Base-by-base conservation (phyloP, 2,113 vertebrate species). In the Ailurus styani region DNA sequence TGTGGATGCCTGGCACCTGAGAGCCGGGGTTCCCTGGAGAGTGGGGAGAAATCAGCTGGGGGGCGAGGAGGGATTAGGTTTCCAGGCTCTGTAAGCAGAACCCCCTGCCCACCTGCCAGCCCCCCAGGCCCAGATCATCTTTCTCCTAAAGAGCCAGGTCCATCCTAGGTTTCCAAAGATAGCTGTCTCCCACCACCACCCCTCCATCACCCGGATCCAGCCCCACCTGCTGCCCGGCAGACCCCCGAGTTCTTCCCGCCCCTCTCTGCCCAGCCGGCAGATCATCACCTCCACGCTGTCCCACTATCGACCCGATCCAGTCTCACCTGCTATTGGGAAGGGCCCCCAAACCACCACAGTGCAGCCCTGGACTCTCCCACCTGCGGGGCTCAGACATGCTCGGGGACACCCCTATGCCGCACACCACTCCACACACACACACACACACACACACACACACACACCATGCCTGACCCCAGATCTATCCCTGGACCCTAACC, bases 111-210 rank as follows among this genome's bases (percentile, higher is more conserved):
- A 40, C 77, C 96, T 93, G 68, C 64, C 1, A 6, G 96, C 29
- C 95, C 73, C 97, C 93, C 54, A 70, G 66, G 34, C 70, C 62
- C 2, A 3, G 96, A 93, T 97, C 95, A 87, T 89, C 93, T 97
- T 98, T 97, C 97, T 79, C 78, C 89, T 89, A 47, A 93, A 85
- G 78, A 95, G 47, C 47, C 1, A 0, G 31, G 29, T 86, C 55
- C 14, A 47, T 10, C 45, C 85, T 45, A 50, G 77, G 86, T 81
- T 31, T 40, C 66, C 7, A 64, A 90, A 95, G 90, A 87, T 13
- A 92, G 68, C 75, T 52, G 57, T 25, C 72, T 40, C 42, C 40
- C 13, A 2, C 25, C 5, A 5, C 54, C 25, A 25, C 31, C 55
- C 64, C n/a, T 18, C 90, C 5, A 4, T 40, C 25, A 75, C 77